Conservation (phyloP, 1,140 invertebrate genomes). For the Brachionus asplanchnoidis region DNA sequence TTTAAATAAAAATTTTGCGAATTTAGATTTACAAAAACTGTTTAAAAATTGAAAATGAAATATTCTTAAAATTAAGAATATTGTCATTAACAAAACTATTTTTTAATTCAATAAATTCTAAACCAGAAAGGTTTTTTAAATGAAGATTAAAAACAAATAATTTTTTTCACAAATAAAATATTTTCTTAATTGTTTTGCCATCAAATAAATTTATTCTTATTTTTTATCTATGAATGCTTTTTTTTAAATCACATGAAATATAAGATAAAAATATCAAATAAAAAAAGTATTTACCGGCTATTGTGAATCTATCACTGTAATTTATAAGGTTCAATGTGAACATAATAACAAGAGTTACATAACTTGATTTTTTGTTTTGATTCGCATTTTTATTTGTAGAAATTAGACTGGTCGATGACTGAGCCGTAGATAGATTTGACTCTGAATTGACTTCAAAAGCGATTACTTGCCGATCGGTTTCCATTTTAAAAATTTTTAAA, state of each 20-base stretch:
- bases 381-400: not conserved
- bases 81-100: too few relatives aligned
- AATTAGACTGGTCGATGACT: not conserved
- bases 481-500: not conserved
- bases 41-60: too few relatives aligned
- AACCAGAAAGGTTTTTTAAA: too few relatives aligned
- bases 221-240: not conserved
- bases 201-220: too few relatives aligned
- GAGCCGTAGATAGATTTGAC: not conserved
- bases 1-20: too few relatives aligned
- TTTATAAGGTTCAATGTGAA: slow-evolving; percentile 29
- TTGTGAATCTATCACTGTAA: slow-evolving; percentile 40
- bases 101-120: too few relatives aligned
- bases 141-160: too few relatives aligned
- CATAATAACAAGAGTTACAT: not conserved
- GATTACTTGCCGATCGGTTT: not conserved
- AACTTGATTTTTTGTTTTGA: slow-evolving; percentile 1
- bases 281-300: slow-evolving; percentile 26
- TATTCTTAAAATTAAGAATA: too few relatives aligned
- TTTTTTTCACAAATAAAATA: too few relatives aligned
- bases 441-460: not conserved
- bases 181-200: too few relatives aligned
- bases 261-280: not conserved
- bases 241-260: not conserved
- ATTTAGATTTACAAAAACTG: too few relatives aligned